These are phyloP conservation scores for Agrochola macilenta DNA, from an alignment of 2,888 invertebrate species.

Conservation along the genomic window DNA sequence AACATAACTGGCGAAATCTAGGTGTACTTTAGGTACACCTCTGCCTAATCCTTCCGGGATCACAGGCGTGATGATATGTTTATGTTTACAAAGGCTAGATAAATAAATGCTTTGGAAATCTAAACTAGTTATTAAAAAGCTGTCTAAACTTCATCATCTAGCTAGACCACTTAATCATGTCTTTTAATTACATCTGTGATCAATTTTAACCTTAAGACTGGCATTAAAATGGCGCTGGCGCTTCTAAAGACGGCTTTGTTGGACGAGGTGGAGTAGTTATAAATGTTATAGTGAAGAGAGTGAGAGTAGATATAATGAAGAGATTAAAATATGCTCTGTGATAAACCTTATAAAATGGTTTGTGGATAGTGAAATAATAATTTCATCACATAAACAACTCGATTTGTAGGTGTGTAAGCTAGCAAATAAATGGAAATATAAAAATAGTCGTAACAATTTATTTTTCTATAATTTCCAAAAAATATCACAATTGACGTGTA, in stretches of 20 bases:
- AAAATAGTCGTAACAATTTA: neutral
- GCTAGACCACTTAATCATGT: neutral
- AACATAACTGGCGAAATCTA: too few relatives aligned
- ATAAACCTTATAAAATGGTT: neutral
- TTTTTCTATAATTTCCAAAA: neutral
- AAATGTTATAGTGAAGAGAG: constrained; percentile 13
- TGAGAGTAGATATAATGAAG: too few relatives aligned
- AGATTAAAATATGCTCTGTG: neutral
- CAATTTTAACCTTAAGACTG: constrained; percentile 12
- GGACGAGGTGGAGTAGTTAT: neutral
- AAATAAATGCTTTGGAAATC: neutral
- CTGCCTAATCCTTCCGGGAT: too few relatives aligned
- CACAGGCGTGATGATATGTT: too few relatives aligned
- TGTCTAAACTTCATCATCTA: neutral
- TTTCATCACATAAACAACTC: neutral
- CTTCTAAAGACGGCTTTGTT: neutral
- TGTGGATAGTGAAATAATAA: neutral
- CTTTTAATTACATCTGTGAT: constrained; percentile 27
- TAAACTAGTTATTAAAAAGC: neutral
- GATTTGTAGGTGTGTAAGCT: neutral
- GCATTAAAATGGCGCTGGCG: constrained; percentile 1
- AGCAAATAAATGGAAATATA: neutral
- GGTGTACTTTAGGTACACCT: too few relatives aligned
- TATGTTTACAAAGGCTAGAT: neutral
- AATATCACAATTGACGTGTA: neutral